Evolutionary conservation across 2,888 invertebrate genomes (phyloP), one percentile per base, ranked within the genome.

Genomic region (Nomada fucata): DNA sequence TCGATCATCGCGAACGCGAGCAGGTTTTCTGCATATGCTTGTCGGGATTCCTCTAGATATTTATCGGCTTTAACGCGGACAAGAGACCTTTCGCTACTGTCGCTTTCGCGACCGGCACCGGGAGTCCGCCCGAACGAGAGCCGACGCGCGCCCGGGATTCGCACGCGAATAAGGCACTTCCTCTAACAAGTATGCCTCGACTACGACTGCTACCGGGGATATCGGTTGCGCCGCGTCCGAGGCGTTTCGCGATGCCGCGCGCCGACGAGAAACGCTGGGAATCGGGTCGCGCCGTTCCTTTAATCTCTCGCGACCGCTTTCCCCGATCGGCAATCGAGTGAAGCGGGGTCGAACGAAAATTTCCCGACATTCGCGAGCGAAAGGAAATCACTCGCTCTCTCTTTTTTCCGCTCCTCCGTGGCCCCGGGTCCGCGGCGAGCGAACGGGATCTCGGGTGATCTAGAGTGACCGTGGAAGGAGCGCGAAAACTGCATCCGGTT

Each of bases 401-500:
- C 15, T 60, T 29, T 15, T 13, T 13, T 47, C 15, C 47, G 4
- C 1, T 11, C 50, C 50, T 44, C 72, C 68, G 72, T 74, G 63
- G 78, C 52, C 65, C 55, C 72, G 61, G 70, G 68, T 61, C 64
- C 75, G 82, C 84, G 82, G 82, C 82, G 82, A 82, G 68, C 71
- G 47, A 15, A 13, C 29, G 47, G 60, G 61, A 26, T 65, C 15
- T 1, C 10, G 50, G 50, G 75, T 69, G 77, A 84, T 82, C 69
- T 65, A 63, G 84, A 72, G 42, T 69, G 86, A 84, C 83, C 72
- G 73, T 76, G 61, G 82, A 50, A 57, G 59, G 74, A 77, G 60
- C 71, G 68, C 55, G 80, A 82, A 87, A 70, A 77, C 61, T 84
- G 89, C 86, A 92, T 92, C 92, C 92, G 92, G 92, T 91, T 92